Base-by-base conservation (phyloP, 2,888 invertebrate genomes). In the Eristalinus aeneus region DNA sequence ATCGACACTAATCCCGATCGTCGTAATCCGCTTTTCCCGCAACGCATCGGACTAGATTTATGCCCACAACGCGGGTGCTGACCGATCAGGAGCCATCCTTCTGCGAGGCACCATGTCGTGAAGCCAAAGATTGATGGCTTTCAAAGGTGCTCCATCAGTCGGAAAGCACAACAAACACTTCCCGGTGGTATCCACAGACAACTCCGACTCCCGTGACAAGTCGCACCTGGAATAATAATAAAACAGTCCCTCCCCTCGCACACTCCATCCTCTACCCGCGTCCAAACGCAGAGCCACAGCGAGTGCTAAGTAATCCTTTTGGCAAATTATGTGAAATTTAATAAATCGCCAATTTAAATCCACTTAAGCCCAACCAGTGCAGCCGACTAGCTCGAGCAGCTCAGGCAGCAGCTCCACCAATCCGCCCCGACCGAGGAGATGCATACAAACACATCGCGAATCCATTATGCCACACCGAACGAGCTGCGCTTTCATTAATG, bases 401-500 rank as follows among this genome's bases (percentile, higher is more conserved):
- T 39, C 72, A 20, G 16, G 46, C 60, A 53, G 16, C 67, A 16
- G 63, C 69, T 63, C 61, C 71, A 67, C 61, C n/a, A n/a, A n/a
- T 23, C 46, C 72, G 76, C 85, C 68, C 31, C 39, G 9, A 20
- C 9, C 12, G 12, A 22, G 63, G 58, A 46, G 61, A 61, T 61
- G 72, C 60, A 77, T 67, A 68, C 23, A 12, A 23, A 39, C 68
- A 56, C 74, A 58, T 64, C 53, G 46, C 56, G 67, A 27, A 75
- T 75, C 46, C 75, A 60, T 67, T 75, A 69, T 23, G 27, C 20
- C 16, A n/a, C 58, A 27, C n/a, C 58, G 71, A 36, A 67, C 61
- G 79, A 77, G 72, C 77, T 79, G 76, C 68, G 61, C 67, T 85
- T 85, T 85, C 85, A 85, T 85, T 85, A 85, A 85, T 85, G 85